Conservation (phyloP, 2,888 invertebrate genomes). For the Drosophila nr. perissopoda region DNA sequence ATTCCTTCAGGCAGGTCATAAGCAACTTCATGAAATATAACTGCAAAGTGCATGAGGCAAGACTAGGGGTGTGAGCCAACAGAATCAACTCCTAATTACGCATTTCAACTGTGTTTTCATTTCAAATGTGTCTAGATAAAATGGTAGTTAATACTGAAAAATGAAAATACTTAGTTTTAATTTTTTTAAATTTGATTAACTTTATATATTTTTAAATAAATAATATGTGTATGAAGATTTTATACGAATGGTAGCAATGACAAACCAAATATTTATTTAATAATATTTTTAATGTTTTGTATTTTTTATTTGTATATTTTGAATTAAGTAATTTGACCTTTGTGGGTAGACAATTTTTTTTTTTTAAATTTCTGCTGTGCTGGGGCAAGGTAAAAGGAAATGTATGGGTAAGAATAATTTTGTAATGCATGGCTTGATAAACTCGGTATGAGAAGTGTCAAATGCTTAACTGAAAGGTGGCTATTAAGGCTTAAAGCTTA, state of each 20-base stretch:
- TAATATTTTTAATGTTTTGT: not conserved
- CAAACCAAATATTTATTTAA: too few relatives aligned
- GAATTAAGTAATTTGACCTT: not conserved
- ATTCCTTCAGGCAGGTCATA: conserved; percentile 31
- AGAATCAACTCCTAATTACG: conserved; percentile 21
- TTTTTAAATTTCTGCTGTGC: not conserved
- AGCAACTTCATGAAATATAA: conserved; percentile 17
- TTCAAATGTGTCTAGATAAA: conserved; percentile 43
- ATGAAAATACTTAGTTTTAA: not conserved
- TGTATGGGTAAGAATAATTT: too few relatives aligned
- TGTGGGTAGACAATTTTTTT: not conserved
- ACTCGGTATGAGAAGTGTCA: too few relatives aligned
- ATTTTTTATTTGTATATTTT: not conserved
- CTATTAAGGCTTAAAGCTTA: too few relatives aligned
- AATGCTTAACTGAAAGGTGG: too few relatives aligned
- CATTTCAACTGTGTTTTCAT: conserved; percentile 53
- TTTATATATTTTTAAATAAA: too few relatives aligned
- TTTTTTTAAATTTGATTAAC: too few relatives aligned
- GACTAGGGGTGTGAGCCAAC: not conserved
- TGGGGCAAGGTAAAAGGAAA: too few relatives aligned
- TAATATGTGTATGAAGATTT: too few relatives aligned
- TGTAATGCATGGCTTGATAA: too few relatives aligned
- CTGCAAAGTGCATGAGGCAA: conserved; percentile 24
- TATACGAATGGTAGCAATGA: too few relatives aligned
- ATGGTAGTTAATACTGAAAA: not conserved